Evolutionary conservation across 2,797 vertebrate species (phyloP).

Genomic region (Spheniscus humboldti): DNA sequence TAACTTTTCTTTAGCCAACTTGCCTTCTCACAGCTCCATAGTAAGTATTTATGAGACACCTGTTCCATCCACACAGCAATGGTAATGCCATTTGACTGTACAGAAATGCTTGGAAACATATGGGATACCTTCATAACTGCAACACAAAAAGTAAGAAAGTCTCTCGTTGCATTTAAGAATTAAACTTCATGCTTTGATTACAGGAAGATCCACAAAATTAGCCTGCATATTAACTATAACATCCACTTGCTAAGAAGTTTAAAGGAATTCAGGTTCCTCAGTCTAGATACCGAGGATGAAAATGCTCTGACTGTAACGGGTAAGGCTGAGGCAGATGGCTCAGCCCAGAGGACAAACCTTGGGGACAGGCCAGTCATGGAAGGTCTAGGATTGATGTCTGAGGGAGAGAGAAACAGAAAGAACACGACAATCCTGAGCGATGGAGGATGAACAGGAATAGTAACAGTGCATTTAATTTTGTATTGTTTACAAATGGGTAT

Average conservation of each 20-base stretch:
- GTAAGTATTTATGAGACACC: background rate
- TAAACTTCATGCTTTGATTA: background rate
- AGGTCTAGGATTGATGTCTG: background rate
- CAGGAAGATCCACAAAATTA: conserved; percentile 1
- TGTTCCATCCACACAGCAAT: background rate
- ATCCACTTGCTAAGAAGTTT: background rate
- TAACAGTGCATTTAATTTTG: background rate
- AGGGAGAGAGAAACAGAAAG: background rate
- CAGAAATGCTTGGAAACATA: background rate
- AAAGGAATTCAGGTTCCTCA: background rate
- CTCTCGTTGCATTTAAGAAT: background rate
- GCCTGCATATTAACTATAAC: background rate
- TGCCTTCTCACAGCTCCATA: background rate
- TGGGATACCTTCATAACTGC: background rate
- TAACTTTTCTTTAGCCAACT: background rate
- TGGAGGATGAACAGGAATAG: background rate
- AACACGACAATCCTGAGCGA: rapidly evolving
- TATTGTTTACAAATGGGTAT: background rate
- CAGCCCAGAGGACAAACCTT: background rate
- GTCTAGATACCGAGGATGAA: background rate
- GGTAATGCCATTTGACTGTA: background rate
- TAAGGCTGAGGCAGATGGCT: background rate
- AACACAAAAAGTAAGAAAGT: background rate
- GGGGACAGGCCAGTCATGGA: background rate
- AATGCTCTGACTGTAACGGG: background rate